Evolutionary conservation across 2,113 vertebrate genomes (phyloP), one percentile per base, ranked within the genome.

Genomic region (Choloepus hoffmanni): DNA sequence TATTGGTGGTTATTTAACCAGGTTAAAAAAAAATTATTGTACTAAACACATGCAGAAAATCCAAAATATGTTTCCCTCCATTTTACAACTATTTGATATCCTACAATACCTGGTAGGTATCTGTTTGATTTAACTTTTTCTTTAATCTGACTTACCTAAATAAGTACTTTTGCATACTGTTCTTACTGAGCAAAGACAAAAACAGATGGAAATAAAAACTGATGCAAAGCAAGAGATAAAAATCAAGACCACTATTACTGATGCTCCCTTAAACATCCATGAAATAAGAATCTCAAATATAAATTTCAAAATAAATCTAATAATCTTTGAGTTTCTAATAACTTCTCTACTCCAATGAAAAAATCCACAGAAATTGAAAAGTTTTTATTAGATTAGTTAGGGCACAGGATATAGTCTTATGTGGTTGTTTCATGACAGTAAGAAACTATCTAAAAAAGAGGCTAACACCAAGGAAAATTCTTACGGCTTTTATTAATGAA

Each of bases 1-100:
- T 90, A 43, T 55, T 88, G n/a, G 26, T 74, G 63, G 84, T 13
- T 36, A 63, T 26, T 73, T 77, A 26, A 14, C 23, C 78, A 63
- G 36, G 36, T 90, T 58, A 91, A 92, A 87, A 91, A 92, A 87
- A 45, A 82, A 70, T 68, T 40, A 82, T 8, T 94, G 19, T 28
- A 85, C 6, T 33, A 65, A 65, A 65, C 23, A 90, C 16, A 94
- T 11, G 11, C 30, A 88, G 33, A 58, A 72, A 90, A 95, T 85
- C 30, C 53, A 67, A 58, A 94, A 53, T 65, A 74, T 19, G 28
- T 93, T 53, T 65, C 55, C 62, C 45, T 89, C 58, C 2, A 23
- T 76, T 86, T 96, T n/a, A 53, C 16, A 58, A 62, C 0, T 65
- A 26, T 62, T 85, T 53, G 13, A 89, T 45, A 83, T 2, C 24